Evolutionary conservation across 2,888 invertebrate species (phyloP).

Genomic region (Eupithecia subumbrata): DNA sequence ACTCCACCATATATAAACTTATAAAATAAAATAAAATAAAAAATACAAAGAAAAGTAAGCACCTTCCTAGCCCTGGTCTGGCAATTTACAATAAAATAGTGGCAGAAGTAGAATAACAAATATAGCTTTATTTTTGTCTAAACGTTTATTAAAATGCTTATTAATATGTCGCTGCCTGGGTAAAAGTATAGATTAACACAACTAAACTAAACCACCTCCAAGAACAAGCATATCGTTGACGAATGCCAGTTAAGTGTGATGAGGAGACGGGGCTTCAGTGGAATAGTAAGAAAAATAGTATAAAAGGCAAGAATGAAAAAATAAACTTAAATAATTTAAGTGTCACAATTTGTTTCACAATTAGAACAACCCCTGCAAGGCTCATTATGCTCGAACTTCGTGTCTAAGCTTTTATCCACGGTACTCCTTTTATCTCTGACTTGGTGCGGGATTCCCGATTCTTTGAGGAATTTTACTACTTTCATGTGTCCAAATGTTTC

Average conservation of each 20-base stretch:
- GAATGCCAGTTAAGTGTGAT: not conserved
- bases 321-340: not conserved
- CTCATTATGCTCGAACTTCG: not conserved
- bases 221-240: not conserved
- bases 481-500: slow-evolving; percentile 91
- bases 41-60: too few species aligned
- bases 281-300: not conserved
- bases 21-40: too few species aligned
- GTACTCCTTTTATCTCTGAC: not conserved
- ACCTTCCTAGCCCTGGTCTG: not conserved
- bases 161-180: not conserved
- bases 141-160: not conserved
- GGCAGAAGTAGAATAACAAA: not conserved
- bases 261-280: not conserved
- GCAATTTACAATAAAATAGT: not conserved
- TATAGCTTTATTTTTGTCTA: not conserved
- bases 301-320: not conserved
- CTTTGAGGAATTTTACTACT: slow-evolving; percentile 90
- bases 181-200: not conserved
- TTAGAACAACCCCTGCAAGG: not conserved
- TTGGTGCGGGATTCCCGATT: slow-evolving; percentile 72
- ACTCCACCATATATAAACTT: too few species aligned
- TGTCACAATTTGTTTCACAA: not conserved
- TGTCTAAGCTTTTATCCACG: not conserved
- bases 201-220: not conserved